Conservation (phyloP, 2,113 vertebrate species). For the Toxotes chatareus region DNA sequence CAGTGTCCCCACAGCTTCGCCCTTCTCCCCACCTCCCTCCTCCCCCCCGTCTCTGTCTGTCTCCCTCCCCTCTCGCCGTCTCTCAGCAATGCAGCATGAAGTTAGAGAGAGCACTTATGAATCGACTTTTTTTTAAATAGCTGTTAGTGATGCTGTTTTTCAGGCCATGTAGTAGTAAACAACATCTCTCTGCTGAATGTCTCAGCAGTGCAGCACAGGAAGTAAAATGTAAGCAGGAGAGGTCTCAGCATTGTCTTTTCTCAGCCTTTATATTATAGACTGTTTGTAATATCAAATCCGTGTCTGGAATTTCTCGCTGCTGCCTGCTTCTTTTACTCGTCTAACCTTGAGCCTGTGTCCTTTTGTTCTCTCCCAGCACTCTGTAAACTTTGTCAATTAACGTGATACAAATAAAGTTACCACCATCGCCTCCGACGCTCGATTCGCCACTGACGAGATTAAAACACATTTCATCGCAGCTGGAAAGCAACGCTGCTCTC, state of each 20-base stretch:
- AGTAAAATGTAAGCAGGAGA: conserved; percentile 10
- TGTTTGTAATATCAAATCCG: conserved; percentile 13
- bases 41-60: conserved; percentile 1
- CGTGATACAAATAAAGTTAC: conserved; percentile 49
- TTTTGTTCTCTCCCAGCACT: conserved; percentile 4
- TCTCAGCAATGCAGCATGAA: conserved; percentile 66
- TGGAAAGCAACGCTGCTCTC: conserved; percentile 31
- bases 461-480: conserved; percentile 57
- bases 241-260: not conserved
- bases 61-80: not conserved
- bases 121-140: conserved; percentile 39
- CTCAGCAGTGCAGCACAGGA: conserved; percentile 24
- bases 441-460: conserved; percentile 55
- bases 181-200: conserved; percentile 37
- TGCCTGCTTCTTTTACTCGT: conserved; percentile 26
- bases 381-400: conserved; percentile 48
- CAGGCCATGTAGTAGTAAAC: conserved; percentile 34
- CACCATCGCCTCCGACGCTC: conserved; percentile 45
- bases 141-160: conserved; percentile 36
- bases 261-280: not conserved
- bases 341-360: conserved; percentile 46
- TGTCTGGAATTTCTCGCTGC: conserved; percentile 4
- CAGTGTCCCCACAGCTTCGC: conserved; percentile 69
- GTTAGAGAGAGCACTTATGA: conserved; percentile 53
- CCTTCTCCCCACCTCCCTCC: conserved; percentile 50